Evolutionary conservation across 2,888 invertebrate genomes (phyloP), one percentile per base, ranked within the genome.

Genomic region (Philopedon plagiatum): DNA sequence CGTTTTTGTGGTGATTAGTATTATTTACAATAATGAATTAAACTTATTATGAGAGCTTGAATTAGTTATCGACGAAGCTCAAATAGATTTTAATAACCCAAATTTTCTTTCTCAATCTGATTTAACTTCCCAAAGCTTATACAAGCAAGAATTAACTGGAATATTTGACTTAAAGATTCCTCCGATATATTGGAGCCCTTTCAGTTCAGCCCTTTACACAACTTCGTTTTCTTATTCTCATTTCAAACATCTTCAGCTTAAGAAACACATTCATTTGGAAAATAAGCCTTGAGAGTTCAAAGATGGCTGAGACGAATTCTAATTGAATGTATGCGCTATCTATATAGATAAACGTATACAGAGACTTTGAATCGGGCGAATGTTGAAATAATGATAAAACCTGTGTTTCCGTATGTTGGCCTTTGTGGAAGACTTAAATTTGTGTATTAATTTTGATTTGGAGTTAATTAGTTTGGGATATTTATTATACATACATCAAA

Each of bases 261-360:
- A 73, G 72, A 64, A 69, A 68, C 65, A 72, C 75, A 73, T 75
- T 75, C 75, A 73, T 75, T 73, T 65, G 72, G 72, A 75, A 75
- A 75, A 75, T 75, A 72, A 75, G 75, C 75, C 46, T 44, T 37
- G 66, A 49, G 61, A 69, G 65, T 69, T 75, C 75, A 75, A 75
- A 75, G 75, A 75, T 75, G 75, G 68, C 65, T 63, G 65, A 13
- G 26, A 68, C 62, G 41, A 69, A 57, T 69, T 46, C 64, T 75
- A 75, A 75, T 75, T 75, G 75, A 75, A 75, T 72, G 41, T 72
- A 21, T 51, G 62, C 58, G 46, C 63, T 70, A 64, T 70, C 65
- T 73, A 68, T 64, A 73, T 15, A 15, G 64, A 66, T 61, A 71
- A 61, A 61, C 71, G 58, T 29, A 21, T 19, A 23, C 23, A 44